A percentile compares a stretch with the other conserved stretches of the same genome.
Evolutionary conservation across 2,113 vertebrate species (phyloP).

Genomic region (Bufo gargarizans): DNA sequence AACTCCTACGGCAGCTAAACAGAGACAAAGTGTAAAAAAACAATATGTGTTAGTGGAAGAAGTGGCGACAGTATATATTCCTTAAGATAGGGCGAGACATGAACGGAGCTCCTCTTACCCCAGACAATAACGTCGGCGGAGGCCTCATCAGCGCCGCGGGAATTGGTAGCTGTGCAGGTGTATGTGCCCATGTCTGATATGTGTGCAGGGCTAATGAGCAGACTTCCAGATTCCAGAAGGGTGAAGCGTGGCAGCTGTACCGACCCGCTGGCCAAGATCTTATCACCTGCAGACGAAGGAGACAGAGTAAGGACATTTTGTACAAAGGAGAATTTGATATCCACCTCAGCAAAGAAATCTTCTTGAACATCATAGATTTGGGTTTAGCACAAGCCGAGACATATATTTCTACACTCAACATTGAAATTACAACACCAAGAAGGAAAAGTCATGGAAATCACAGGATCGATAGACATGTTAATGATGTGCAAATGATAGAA

Average conservation of each 20-base stretch:
- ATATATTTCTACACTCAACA: too few species aligned
- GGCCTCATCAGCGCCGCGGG: conserved; percentile 90
- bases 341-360: too few species aligned
- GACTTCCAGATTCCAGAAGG: conserved; percentile 91
- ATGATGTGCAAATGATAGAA: too few species aligned
- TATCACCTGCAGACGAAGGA: conserved; percentile 78
- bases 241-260: conserved; percentile 94
- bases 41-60: conserved; percentile 2
- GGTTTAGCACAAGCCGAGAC: too few species aligned
- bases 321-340: too few species aligned
- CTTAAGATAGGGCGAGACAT: not conserved
- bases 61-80: not conserved
- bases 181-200: conserved; percentile 88
- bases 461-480: too few species aligned
- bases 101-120: conserved; percentile 79
- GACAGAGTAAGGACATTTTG: not conserved
- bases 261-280: conserved; percentile 90
- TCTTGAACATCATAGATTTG: too few species aligned
- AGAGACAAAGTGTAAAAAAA: not conserved
- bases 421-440: too few species aligned
- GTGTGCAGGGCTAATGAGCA: conserved; percentile 90
- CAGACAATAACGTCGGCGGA: conserved; percentile 90
- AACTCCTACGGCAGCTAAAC: conserved; percentile 11
- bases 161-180: conserved; percentile 94
- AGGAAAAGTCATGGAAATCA: too few species aligned